These are phyloP conservation scores for Rhinichthys osculus DNA, from an alignment of 2,797 vertebrate genomes.

Conservation along the genomic window DNA sequence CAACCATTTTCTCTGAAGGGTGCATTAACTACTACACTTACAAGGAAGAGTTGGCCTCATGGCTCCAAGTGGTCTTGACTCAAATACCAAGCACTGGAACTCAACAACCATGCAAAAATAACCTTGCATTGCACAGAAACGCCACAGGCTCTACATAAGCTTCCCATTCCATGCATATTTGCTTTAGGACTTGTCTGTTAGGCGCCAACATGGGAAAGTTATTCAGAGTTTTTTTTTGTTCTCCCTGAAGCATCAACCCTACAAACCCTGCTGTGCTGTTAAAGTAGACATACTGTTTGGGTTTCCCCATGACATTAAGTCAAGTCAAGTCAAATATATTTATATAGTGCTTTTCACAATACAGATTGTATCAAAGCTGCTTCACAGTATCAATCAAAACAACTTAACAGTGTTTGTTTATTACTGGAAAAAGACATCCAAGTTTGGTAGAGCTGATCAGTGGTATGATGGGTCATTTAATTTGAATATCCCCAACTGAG, in stretches of 20 bases:
- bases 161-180: constrained; percentile 17
- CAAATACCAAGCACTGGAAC: constrained; percentile 23
- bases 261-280: not conserved
- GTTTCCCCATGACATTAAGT: not conserved
- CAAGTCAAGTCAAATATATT: too few species aligned
- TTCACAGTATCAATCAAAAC: too few species aligned
- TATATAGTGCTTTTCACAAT: too few species aligned
- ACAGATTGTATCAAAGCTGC: too few species aligned
- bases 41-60: not conserved
- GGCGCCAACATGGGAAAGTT: not conserved
- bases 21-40: constrained; percentile 11
- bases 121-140: constrained; percentile 13
- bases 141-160: constrained; percentile 1
- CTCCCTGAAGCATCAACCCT: not conserved
- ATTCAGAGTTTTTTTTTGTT: not conserved
- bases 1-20: constrained; percentile 46
- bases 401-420: too few species aligned
- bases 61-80: constrained; percentile 7
- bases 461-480: too few species aligned
- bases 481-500: too few species aligned
- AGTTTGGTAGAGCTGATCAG: too few species aligned
- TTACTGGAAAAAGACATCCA: too few species aligned
- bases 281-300: not conserved
- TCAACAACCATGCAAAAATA: constrained; percentile 1
- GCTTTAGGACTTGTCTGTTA: constrained; percentile 5